phyloP scores from a whole-genome alignment of 1,140 invertebrate genomes.

The Probaryconus sp. region DNA sequence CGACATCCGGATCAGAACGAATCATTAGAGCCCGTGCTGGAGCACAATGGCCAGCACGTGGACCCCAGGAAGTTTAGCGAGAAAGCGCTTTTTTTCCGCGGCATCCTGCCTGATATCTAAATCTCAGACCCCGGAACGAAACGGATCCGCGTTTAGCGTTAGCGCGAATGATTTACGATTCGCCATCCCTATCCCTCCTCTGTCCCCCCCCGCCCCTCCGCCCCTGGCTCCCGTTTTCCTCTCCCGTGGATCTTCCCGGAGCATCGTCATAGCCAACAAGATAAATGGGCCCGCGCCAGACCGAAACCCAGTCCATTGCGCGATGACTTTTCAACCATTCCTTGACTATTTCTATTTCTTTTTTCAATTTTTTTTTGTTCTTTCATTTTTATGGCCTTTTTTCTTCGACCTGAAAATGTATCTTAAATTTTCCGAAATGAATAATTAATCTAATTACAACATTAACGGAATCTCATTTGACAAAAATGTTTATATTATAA shows the following conservation, averaged over 20 bases:
- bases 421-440: too few species aligned
- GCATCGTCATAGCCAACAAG: constrained; percentile 26
- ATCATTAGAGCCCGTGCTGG: constrained; percentile 68
- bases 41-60: constrained; percentile 63
- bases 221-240: constrained; percentile 4
- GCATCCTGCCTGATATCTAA: constrained; percentile 69
- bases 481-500: too few species aligned
- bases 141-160: constrained; percentile 64
- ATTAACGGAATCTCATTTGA: too few species aligned
- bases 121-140: constrained; percentile 69
- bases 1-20: constrained; percentile 69
- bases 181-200: constrained; percentile 37
- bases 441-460: too few species aligned
- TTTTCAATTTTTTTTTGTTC: too few species aligned
- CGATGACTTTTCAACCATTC: constrained; percentile 43
- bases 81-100: constrained; percentile 65
- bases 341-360: too few species aligned
- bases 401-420: too few species aligned
- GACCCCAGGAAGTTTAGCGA: constrained; percentile 70
- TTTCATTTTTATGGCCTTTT: too few species aligned
- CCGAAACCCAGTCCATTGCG: background rate
- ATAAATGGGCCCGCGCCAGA: constrained; percentile 34
- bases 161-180: constrained; percentile 71
- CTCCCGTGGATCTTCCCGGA: background rate
- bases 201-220: background rate